Conservation (phyloP, 2,888 invertebrate species). For the Drosophila fungiperda region DNA sequence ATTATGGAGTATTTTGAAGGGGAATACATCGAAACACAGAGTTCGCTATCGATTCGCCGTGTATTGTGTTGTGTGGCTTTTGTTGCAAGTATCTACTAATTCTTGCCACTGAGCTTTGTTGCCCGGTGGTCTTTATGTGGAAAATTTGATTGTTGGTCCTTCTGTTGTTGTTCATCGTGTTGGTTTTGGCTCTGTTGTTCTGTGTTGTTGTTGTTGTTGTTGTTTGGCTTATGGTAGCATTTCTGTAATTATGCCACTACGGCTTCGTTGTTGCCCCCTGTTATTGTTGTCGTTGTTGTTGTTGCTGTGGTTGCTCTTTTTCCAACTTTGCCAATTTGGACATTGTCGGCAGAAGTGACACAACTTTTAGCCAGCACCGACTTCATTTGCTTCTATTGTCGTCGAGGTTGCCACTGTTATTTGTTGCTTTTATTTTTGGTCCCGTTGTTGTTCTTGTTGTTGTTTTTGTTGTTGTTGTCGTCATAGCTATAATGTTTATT, state of each 20-base stretch:
- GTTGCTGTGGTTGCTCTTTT: slow-evolving; percentile 15
- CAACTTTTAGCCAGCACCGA: slow-evolving; percentile 51
- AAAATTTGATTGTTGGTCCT: slow-evolving; percentile 45
- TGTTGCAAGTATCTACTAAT: slow-evolving; percentile 44
- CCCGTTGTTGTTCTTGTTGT: slow-evolving; percentile 25
- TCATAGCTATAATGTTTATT: slow-evolving; percentile 75
- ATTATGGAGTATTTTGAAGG: neutral
- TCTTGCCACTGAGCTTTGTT: slow-evolving; percentile 41
- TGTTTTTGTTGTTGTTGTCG: slow-evolving; percentile 35
- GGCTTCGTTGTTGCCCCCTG: slow-evolving; percentile 30
- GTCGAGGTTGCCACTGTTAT: slow-evolving; percentile 33
- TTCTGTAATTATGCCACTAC: slow-evolving; percentile 55
- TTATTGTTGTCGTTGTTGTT: slow-evolving; percentile 18
- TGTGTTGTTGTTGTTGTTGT: slow-evolving; percentile 7
- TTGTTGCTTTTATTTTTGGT: slow-evolving; percentile 35
- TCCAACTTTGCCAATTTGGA: slow-evolving; percentile 79
- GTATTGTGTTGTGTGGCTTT: slow-evolving; percentile 12
- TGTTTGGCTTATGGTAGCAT: slow-evolving; percentile 36
- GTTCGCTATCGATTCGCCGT: slow-evolving; percentile 25
- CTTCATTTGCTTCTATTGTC: slow-evolving; percentile 52
- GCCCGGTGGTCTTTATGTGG: slow-evolving; percentile 27
- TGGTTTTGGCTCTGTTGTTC: neutral
- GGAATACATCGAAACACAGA: slow-evolving; percentile 1
- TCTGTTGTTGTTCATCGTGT: slow-evolving; percentile 12
- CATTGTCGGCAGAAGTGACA: slow-evolving; percentile 61